Conservation (phyloP, 2,797 vertebrate species). For the Novumbra hubbsi region DNA sequence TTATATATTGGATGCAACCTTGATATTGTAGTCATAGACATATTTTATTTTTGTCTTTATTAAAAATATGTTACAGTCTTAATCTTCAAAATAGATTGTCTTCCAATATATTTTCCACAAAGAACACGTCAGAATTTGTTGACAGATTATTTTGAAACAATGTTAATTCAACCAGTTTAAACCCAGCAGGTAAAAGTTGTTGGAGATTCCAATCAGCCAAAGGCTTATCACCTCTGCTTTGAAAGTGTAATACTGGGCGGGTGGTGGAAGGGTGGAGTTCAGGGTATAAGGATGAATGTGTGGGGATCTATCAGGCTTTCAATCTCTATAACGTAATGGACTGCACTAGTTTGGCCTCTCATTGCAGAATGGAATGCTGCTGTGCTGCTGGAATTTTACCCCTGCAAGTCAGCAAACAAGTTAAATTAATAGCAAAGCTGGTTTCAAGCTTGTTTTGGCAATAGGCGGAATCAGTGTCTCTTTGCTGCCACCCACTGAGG, state of each 20-base stretch:
- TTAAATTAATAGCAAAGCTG: slow-evolving; percentile 36
- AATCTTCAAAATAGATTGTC: too few relatives aligned
- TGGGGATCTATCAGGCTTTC: slow-evolving; percentile 77
- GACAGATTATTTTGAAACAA: too few relatives aligned
- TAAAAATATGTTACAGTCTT: too few relatives aligned
- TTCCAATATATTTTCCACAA: too few relatives aligned
- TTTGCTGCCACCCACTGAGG: too few relatives aligned
- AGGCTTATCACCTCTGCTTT: slow-evolving; percentile 77
- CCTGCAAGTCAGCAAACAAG: slow-evolving; percentile 61
- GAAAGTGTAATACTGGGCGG: slow-evolving; percentile 63
- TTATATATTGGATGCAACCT: too few relatives aligned
- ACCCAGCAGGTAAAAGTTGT: too few relatives aligned
- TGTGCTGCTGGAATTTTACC: slow-evolving; percentile 49
- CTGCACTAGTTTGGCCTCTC: slow-evolving; percentile 51
- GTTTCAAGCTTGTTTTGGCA: slow-evolving; percentile 33
- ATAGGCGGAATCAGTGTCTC: slow-evolving; percentile 1
- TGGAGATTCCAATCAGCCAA: slow-evolving; percentile 77
- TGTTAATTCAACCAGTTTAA: too few relatives aligned
- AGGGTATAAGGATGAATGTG: slow-evolving; percentile 29
- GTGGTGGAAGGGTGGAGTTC: slow-evolving; percentile 18
- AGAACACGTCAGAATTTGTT: too few relatives aligned
- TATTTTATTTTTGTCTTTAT: too few relatives aligned
- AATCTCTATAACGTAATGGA: slow-evolving; percentile 82
- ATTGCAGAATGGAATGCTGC: background rate
- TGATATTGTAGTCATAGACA: too few relatives aligned